These are phyloP conservation scores for Arnoldichthys spilopterus DNA, from an alignment of 2,797 vertebrate species.

Conservation along the genomic window DNA sequence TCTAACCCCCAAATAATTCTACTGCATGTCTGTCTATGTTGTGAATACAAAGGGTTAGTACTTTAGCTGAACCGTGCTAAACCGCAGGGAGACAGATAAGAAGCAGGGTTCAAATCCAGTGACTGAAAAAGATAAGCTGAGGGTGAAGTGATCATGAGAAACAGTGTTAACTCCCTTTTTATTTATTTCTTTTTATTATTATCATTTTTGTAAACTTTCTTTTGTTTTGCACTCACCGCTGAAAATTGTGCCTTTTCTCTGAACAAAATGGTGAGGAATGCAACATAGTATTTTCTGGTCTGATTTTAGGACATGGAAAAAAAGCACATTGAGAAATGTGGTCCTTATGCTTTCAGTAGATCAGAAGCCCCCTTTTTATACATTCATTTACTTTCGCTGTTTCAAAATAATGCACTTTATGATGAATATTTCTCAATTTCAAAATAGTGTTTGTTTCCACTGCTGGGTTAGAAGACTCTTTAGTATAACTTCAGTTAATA, in stretches of 20 bases:
- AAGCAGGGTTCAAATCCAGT: conserved; percentile 45
- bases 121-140: conserved; percentile 40
- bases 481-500: conserved; percentile 47
- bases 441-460: conserved; percentile 64
- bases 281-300: conserved; percentile 19
- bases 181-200: conserved; percentile 19
- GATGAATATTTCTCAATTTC: conserved; percentile 62
- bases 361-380: conserved; percentile 62
- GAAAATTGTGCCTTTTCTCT: conserved; percentile 77
- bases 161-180: conserved; percentile 69
- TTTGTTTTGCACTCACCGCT: conserved; percentile 65
- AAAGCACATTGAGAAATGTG: conserved; percentile 49
- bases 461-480: conserved; percentile 57
- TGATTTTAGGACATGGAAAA: conserved; percentile 32
- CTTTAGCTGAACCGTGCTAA: conserved; percentile 25
- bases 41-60: conserved; percentile 52
- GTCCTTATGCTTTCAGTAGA: conserved; percentile 46
- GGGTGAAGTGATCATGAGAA: conserved; percentile 57
- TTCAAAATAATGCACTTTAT: conserved; percentile 79
- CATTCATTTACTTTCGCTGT: conserved; percentile 61
- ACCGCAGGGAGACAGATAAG: conserved; percentile 7
- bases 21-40: conserved; percentile 44
- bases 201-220: conserved; percentile 19
- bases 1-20: conserved; percentile 7
- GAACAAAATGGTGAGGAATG: conserved; percentile 65